Base-by-base conservation (phyloP, 2,888 invertebrate species). In the Standfussiana lucernea region DNA sequence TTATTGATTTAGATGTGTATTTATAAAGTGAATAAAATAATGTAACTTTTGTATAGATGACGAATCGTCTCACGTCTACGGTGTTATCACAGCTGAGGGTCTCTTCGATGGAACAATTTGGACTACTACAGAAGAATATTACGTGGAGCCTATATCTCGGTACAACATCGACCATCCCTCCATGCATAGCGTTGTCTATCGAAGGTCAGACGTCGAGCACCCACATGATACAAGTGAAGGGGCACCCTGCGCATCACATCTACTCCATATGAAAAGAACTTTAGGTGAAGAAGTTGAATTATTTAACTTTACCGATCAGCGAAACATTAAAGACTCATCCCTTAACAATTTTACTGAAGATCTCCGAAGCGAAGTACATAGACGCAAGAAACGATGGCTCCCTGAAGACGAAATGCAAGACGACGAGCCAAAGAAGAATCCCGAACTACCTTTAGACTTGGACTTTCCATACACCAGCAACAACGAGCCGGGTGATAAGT, bases 81-180 rank as follows among this genome's bases (percentile, higher is more conserved):
- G 99, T 61, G 97, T 99, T 90, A 97, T 99, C 89, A 99, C 99
- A 80, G 97, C 97, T 78, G 98, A 99, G 80, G 99, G 99, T 77
- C 97, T 99, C 78, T 98, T 99, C 94, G 99, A 99, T 93, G 99
- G 99, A 73, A 98, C 98, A 75, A 98, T 99, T 91, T 97, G 97
- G 94, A 98, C 98, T 72, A 96, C 97, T 77, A 96, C 97, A 72
- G 98, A 98, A 90, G 98, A 98, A 90, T 98, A 98, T 95, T 99
- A 98, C 94, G 97, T 99, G 88, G 99, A 99, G 94, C 98, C 98
- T 13, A 96, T 98, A 77, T 97, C 97, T 88, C 97, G 98, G 88
- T 98, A 98, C 93, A 94, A 95, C 88, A 90, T 95, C 56, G 96
- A 97, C 88, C 95, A 97, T 88, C 95, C 95, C 45, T 94, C 96